A percentile compares a stretch with the other conserved stretches of the same genome.
Conservation (phyloP, 2,797 vertebrate species). For the Phalloptychus januarius region DNA sequence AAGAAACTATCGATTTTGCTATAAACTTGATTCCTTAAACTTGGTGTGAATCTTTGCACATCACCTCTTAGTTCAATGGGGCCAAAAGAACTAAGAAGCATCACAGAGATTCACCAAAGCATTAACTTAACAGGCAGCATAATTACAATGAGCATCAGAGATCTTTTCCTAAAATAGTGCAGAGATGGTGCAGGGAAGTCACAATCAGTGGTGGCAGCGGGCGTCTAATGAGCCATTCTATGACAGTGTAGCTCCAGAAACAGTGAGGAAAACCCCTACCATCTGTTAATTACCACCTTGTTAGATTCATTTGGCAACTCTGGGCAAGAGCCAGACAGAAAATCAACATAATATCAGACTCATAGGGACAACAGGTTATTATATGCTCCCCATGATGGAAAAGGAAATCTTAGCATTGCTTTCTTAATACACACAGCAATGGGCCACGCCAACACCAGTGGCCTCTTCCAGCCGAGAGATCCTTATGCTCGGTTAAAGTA, state of each 20-base stretch:
- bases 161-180: slow-evolving; percentile 53
- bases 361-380: slow-evolving; percentile 1
- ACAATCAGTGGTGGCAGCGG: slow-evolving; percentile 63
- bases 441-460: background rate
- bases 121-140: slow-evolving; percentile 28
- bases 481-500: background rate
- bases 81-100: slow-evolving; percentile 27
- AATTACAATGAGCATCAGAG: slow-evolving; percentile 31
- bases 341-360: slow-evolving; percentile 33
- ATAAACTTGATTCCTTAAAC: slow-evolving; percentile 16
- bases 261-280: slow-evolving; percentile 30
- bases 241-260: slow-evolving; percentile 53
- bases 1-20: background rate
- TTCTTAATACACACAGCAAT: background rate
- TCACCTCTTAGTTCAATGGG: slow-evolving; percentile 1
- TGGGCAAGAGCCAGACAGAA: slow-evolving; percentile 31
- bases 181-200: slow-evolving; percentile 57
- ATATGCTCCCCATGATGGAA: slow-evolving; percentile 14
- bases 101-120: slow-evolving; percentile 29
- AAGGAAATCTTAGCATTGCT: slow-evolving; percentile 7
- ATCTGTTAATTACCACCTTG: slow-evolving; percentile 74
- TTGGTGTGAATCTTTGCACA: slow-evolving; percentile 2
- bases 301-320: slow-evolving; percentile 61
- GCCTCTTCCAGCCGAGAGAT: background rate
- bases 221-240: slow-evolving; percentile 73